A percentile compares a stretch with the other conserved stretches of the same genome.
Evolutionary conservation across 2,113 vertebrate species (phyloP).

Genomic region (Eira barbara): DNA sequence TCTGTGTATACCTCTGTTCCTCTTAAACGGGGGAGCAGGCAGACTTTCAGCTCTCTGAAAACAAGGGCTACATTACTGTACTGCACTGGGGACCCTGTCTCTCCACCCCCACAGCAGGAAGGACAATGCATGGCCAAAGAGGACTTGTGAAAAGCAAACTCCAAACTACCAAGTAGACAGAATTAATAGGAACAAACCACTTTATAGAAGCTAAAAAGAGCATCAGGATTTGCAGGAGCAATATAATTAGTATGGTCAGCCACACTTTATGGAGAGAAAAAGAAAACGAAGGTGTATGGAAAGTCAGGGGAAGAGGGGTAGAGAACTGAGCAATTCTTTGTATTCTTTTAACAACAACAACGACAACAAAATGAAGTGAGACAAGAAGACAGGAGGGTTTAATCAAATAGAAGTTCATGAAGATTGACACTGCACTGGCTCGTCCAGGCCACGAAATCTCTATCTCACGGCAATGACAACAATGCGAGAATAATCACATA

Average conservation of each 20-base stretch:
- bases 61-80: background rate
- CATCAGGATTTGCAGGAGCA: background rate
- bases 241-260: background rate
- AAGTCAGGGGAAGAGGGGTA: background rate
- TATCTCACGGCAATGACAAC: background rate
- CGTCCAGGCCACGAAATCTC: background rate
- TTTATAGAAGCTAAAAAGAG: background rate
- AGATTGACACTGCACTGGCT: background rate
- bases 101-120: background rate
- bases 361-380: background rate
- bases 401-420: background rate
- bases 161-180: background rate
- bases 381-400: background rate
- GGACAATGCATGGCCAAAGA: background rate
- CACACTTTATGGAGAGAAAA: background rate
- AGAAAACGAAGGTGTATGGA: background rate
- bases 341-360: background rate
- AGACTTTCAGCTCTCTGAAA: background rate
- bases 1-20: background rate
- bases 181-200: background rate
- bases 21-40: background rate
- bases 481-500: background rate
- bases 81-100: background rate
- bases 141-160: background rate
- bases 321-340: background rate